Base-by-base conservation (phyloP, 35 echinoderm and acorn worm genomes). In the Holothuria glaberrima region DNA sequence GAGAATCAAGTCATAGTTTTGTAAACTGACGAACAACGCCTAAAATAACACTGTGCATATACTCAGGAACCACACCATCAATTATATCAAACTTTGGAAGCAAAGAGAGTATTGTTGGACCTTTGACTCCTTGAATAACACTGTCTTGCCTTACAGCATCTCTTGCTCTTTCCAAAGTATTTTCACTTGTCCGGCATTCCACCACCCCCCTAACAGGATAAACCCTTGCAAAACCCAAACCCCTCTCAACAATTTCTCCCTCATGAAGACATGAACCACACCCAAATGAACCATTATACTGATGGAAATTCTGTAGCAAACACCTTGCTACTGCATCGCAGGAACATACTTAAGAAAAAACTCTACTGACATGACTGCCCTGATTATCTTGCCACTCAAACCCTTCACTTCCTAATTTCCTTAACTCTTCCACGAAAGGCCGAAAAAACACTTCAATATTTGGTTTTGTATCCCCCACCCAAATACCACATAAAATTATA, bases 211-310 rank as follows among this genome's bases (percentile, higher is more conserved):
- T 75, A 28, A 30, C 27, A 30, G 58, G 52, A 19, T 48, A 34
- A 87, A 35, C 66, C 46, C 46, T 50, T 30, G 18, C 58, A 83
- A 83, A 58, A 56, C 33, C 58, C 32, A 18, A 56, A 18, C 10
- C 17, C 52, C 65, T 56, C 28, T 46, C 66, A 13, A 44, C 59
- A 41, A 33, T 13, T 68, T 31, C n/a, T 68, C 59, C 85, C 65
- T 67, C 63, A 67, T 6, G 63, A 30, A 30, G 60, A 66, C 34
- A 69, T n/a, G 34, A 52, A 21, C 68, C 86, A 57, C 86, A 88
- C 32, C 89, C 89, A 82, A 63, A 90, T 18, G 76, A 48, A 44
- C 89, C 89, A 82, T 90, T 90, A 59, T 21, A 88, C 29, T 88
- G 68, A 44, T 88, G 63, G 21, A 67, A 24, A 30, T 67, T 88